Base-by-base conservation (phyloP, 2,888 invertebrate species). In the Esperia sulphurella region DNA sequence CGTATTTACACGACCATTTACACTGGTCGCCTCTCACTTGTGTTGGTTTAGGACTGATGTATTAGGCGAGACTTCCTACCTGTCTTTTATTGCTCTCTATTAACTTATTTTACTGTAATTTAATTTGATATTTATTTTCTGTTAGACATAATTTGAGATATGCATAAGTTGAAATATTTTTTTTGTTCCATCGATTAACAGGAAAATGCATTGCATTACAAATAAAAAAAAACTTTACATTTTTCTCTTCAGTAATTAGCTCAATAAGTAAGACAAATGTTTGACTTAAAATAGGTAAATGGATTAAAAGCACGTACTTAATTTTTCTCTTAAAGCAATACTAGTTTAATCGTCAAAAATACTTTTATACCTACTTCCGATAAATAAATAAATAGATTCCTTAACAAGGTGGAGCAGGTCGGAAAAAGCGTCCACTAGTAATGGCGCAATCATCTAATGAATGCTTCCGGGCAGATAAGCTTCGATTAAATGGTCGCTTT, bases 401-500 rank as follows among this genome's bases (percentile, higher is more conserved):
- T 13, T 39, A 39, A 12, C 7, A 39, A 77, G 75, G 45, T n/a
- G 39, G 43, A 41, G 14, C 9, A 63, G 73, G 65, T 71, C 64
- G 62, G 63, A 72, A 68, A 21, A 79, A 75, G 75, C 82, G 82
- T 85, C 81, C 79, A 79, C 75, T 79, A 80, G 87, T 83, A 88
- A 86, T 75, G 77, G 83, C 67, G 86, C 89, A 90, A 90, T 90
- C 89, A 89, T 90, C 89, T 90, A 90, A 90, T 90, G 90, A 90
- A 86, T 84, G 86, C 89, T 87, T 84, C 85, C 82, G 89, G 84
- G 76, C 80, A 86, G 86, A 88, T 88, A 88, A 87, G 85, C 84
- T 83, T 82, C 85, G 88, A 89, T 88, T 87, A 89, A 89, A 88
- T 88, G 86, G 82, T 83, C 81, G 79, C 84, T 89, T 88, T 88